phyloP scores from a whole-genome alignment of 37 sponge, comb jelly and placozoan species.

The Oopsacas minuta region DNA sequence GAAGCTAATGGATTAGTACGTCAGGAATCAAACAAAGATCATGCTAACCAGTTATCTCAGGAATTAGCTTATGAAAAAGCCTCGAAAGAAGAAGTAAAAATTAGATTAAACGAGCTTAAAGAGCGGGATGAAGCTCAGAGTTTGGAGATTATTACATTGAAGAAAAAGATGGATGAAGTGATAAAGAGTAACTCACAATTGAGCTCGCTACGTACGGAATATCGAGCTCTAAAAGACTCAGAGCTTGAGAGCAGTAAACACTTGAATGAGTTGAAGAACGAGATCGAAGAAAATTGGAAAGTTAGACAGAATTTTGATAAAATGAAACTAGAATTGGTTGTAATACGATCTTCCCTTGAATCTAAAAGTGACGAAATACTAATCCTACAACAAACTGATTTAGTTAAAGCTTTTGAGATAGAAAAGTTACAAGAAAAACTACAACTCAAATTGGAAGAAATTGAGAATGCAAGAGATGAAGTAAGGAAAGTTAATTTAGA shows the following conservation, averaged over 20 bases:
- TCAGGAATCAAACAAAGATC: not conserved
- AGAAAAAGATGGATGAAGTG: not conserved
- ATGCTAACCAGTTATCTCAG: not conserved
- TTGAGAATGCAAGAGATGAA: not conserved
- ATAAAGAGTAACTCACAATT: not conserved
- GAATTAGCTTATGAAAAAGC: constrained; percentile 6
- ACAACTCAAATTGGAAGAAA: not conserved
- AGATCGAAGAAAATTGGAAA: not conserved
- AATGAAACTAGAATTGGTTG: not conserved
- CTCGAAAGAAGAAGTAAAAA: not conserved
- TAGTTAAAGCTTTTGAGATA: not conserved
- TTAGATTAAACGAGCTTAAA: not conserved
- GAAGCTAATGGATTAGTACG: not conserved
- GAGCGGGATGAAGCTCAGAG: not conserved
- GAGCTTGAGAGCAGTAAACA: not conserved
- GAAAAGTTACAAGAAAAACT: not conserved
- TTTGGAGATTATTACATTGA: not conserved
- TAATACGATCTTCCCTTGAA: not conserved
- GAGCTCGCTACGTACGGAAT: not conserved
- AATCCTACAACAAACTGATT: not conserved
- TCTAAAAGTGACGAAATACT: not conserved
- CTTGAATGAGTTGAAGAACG: not conserved
- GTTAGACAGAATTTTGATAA: not conserved
- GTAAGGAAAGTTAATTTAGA: not conserved
- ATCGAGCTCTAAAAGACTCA: not conserved